Percentiles rank a stretch among this genome's conserved stretches.
Conservation (phyloP, 2,888 invertebrate genomes). For the Steinernema scapterisci region DNA sequence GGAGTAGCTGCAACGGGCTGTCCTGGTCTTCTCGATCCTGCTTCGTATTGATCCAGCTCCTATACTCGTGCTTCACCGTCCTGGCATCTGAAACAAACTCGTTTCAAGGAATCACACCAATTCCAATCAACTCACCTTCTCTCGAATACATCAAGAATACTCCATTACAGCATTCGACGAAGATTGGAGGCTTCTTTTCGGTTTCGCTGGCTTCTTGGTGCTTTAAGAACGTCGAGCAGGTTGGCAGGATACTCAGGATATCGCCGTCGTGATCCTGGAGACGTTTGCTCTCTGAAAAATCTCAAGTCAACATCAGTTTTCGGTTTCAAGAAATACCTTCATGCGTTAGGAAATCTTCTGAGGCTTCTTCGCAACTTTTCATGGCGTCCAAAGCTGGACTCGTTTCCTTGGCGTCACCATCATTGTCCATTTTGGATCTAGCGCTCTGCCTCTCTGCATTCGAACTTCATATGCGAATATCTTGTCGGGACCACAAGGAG, state of each 20-base stretch:
- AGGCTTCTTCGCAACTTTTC: too few species aligned
- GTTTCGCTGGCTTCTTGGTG: not conserved
- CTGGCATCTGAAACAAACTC: not conserved
- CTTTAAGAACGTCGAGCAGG: not conserved
- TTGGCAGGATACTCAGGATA: not conserved
- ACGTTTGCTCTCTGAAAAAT: not conserved
- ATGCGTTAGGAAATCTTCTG: not conserved
- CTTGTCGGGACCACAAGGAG: too few species aligned
- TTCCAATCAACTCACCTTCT: not conserved
- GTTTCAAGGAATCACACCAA: not conserved
- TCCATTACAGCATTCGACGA: constrained; percentile 2
- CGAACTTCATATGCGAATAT: too few species aligned
- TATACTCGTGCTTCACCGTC: not conserved
- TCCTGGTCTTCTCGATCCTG: not conserved
- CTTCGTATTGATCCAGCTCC: not conserved
- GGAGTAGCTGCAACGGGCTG: constrained; percentile 35
- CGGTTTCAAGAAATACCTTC: not conserved
- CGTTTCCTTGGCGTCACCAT: too few species aligned
- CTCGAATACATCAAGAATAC: not conserved
- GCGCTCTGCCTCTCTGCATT: too few species aligned
- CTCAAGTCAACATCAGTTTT: not conserved
- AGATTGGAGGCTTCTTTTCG: not conserved
- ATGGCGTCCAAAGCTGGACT: too few species aligned
- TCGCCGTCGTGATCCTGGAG: not conserved
- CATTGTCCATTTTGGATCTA: too few species aligned